phyloP scores from a whole-genome alignment of 2,888 invertebrate genomes.

The Holacanthella duospinosa region DNA sequence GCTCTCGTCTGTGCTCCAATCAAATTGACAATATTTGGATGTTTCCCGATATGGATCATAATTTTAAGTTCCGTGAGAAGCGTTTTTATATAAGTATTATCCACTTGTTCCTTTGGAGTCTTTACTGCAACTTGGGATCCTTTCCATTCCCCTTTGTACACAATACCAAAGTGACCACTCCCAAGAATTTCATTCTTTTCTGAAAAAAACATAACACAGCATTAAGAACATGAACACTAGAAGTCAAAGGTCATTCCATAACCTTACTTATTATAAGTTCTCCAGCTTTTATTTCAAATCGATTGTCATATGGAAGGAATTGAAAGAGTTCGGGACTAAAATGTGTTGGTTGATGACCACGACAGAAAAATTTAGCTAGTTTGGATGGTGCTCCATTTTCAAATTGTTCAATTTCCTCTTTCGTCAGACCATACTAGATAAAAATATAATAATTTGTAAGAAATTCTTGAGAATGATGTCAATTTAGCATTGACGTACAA shows the following conservation, averaged over 20 bases:
- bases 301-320: neutral
- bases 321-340: neutral
- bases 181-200: neutral
- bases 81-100: neutral
- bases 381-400: neutral
- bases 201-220: neutral
- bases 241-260: neutral
- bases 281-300: neutral
- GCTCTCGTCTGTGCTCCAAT: neutral
- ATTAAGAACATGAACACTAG: too few species aligned
- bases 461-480: too few species aligned
- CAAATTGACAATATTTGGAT: slow-evolving; percentile 1
- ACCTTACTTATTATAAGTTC: neutral
- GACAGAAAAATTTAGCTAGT: neutral
- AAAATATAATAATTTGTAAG: neutral
- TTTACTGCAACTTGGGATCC: neutral
- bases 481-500: too few species aligned
- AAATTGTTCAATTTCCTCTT: neutral
- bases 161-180: neutral
- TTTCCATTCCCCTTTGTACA: neutral
- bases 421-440: neutral
- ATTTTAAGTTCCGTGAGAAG: slow-evolving; percentile 1
- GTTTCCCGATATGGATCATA: slow-evolving; percentile 1
- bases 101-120: neutral
- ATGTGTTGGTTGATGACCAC: neutral